Evolutionary conservation across 2,113 vertebrate genomes (phyloP).

Genomic region (Atlantisia rogersi): DNA sequence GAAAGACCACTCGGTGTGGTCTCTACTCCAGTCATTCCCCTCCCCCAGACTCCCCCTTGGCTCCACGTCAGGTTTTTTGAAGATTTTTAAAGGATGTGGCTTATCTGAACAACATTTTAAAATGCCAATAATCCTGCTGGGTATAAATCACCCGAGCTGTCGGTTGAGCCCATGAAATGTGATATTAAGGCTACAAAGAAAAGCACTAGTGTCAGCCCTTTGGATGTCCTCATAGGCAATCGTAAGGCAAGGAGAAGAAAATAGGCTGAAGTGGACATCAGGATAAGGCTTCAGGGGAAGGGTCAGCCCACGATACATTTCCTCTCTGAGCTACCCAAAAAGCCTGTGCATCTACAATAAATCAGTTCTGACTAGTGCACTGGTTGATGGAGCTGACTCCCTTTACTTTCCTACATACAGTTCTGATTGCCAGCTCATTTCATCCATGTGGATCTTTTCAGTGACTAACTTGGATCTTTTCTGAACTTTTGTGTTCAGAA

Average conservation of each 20-base stretch:
- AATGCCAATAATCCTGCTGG: neutral
- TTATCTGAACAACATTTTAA: neutral
- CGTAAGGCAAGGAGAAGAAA: neutral
- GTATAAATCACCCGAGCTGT: neutral
- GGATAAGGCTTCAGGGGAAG: neutral
- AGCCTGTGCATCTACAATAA: neutral
- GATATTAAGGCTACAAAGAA: neutral
- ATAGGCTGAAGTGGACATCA: neutral
- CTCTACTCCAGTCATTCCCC: neutral
- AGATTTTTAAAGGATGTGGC: neutral
- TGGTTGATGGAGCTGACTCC: neutral
- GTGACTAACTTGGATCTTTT: neutral
- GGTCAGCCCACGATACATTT: neutral
- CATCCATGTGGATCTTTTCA: neutral
- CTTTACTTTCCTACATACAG: neutral
- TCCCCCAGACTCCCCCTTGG: neutral
- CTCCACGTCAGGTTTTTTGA: neutral
- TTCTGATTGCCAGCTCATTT: neutral
- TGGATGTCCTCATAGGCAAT: neutral
- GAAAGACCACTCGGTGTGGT: neutral
- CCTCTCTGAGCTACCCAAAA: neutral
- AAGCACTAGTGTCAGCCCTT: rapidly evolving
- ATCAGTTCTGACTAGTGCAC: neutral
- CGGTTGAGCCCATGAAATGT: neutral
- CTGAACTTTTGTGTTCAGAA: neutral